Percentiles rank a stretch among this genome's conserved stretches.
phyloP scores from a whole-genome alignment of 2,888 invertebrate species.

The Caenorhabditis angaria region DNA sequence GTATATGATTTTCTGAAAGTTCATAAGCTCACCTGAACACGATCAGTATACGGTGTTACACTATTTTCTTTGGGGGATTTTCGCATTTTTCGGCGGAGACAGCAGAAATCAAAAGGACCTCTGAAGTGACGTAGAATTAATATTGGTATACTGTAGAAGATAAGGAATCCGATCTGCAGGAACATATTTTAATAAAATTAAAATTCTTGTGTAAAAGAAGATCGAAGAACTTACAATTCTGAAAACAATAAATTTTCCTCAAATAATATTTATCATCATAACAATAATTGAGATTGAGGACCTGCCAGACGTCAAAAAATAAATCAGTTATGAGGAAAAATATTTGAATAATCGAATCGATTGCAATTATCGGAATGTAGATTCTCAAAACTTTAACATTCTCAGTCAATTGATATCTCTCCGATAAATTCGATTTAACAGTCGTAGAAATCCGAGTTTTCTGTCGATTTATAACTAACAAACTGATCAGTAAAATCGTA shows the following conservation, averaged over 20 bases:
- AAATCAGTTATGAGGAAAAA: conserved; percentile 28
- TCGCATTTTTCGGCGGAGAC: not conserved
- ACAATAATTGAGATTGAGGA: conserved; percentile 32
- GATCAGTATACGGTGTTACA: not conserved
- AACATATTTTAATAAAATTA: too few species aligned
- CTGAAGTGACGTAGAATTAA: not conserved
- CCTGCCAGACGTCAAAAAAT: conserved; percentile 20
- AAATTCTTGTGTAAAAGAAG: not conserved
- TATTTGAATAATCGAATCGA: conserved; percentile 31
- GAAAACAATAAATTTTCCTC: conserved; percentile 23
- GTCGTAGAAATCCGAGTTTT: conserved; percentile 21
- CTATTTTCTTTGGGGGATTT: not conserved
- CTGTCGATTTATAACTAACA: conserved; percentile 26
- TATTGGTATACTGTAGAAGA: not conserved
- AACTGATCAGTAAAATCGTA: conserved; percentile 8
- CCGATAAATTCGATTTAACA: conserved; percentile 17
- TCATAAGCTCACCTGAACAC: not conserved
- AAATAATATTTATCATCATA: conserved; percentile 30
- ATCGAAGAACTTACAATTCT: conserved; percentile 21
- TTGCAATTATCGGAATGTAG: conserved; percentile 19
- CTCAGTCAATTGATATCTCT: conserved; percentile 37
- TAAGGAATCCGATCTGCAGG: not conserved
- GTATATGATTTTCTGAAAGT: not conserved
- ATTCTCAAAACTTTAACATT: conserved; percentile 17
- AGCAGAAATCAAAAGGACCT: not conserved